Base-by-base conservation (phyloP, 2,797 vertebrate genomes). In the Orientallactaga sibirica region DNA sequence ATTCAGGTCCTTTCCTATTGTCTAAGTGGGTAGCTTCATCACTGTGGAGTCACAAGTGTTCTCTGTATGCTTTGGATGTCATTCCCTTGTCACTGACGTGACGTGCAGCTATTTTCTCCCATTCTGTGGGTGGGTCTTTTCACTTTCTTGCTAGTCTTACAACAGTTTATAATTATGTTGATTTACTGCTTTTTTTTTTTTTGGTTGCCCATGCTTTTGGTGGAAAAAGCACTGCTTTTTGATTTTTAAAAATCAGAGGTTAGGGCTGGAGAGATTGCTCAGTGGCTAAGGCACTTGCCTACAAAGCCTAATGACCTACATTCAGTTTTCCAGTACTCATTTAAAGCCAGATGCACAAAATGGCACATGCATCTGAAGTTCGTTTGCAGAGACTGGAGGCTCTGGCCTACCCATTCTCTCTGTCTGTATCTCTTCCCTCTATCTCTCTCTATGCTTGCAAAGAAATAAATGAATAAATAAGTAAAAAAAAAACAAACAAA, bases 81-180 rank as follows among this genome's bases (percentile, higher is more conserved):
- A 62, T 75, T 71, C 6, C 16, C 33, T 80, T 76, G 41, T 66
- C 29, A 8, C 43, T 67, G 73, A 25, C 1, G 66, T 9, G 7
- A 66, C 87, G 90, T 84, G 7, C 10, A 70, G 84, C 70, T 86
- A 79, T 84, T 76, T 71, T 58, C 62, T 92, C n/a, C 48, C 61
- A 71, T 77, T 83, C 68, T 55, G 8, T 71, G 16, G 5, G 18
- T 58, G 33, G 33, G 33, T 29, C 25, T 43, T 55, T 76, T 83
- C 3, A 48, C 73, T 83, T 80, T 87, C 27, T 67, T 86, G 15
- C 75, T 84, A 66, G 16, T 83, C 29, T 52, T 8, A 67, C 24
- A 87, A 68, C 82, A 66, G 3, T 7, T 90, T 43, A 33, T 75
- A 52, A 79, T 77, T 79, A 84, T 80, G 29, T 25, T 37, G 14